phyloP scores from a whole-genome alignment of 2,888 invertebrate genomes.

The Hydroisotoma schaefferi region DNA sequence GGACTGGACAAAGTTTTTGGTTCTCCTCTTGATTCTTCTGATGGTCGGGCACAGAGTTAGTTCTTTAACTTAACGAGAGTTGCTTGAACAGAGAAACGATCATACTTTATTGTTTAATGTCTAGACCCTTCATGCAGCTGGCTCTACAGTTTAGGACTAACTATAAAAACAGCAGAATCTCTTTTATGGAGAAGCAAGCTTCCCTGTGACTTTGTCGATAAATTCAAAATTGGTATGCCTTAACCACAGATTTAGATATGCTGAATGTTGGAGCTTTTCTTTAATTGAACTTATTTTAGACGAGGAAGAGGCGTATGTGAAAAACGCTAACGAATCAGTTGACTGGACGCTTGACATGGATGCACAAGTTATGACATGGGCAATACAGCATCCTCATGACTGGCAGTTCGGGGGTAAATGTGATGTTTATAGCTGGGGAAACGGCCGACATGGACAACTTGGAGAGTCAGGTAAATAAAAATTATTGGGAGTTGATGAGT shows the following conservation, averaged over 20 bases:
- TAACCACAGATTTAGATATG: not conserved
- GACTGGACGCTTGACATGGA: slow-evolving; percentile 61
- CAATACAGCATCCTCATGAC: slow-evolving; percentile 57
- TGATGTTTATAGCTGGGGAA: slow-evolving; percentile 62
- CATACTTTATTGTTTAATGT: too few species aligned
- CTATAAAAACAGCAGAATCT: slow-evolving; percentile 58
- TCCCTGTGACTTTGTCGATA: slow-evolving; percentile 52
- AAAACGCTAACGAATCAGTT: slow-evolving; percentile 35
- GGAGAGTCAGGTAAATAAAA: slow-evolving; percentile 56
- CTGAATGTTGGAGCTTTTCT: not conserved
- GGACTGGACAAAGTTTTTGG: slow-evolving; percentile 58
- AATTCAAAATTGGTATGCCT: slow-evolving; percentile 40
- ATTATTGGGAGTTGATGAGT: not conserved
- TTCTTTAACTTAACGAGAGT: too few species aligned
- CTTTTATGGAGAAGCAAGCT: slow-evolving; percentile 56
- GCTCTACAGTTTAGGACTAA: slow-evolving; percentile 59
- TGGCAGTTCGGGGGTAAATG: slow-evolving; percentile 65
- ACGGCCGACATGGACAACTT: slow-evolving; percentile 63
- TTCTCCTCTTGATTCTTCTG: too few species aligned
- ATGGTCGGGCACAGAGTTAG: too few species aligned
- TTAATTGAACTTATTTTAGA: slow-evolving; percentile 14
- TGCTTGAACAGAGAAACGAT: too few species aligned
- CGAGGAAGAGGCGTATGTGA: slow-evolving; percentile 41
- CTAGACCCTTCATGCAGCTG: slow-evolving; percentile 61
- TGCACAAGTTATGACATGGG: slow-evolving; percentile 62